These are phyloP conservation scores for Caenorhabditis angaria DNA, from an alignment of 2,888 invertebrate genomes.

Conservation along the genomic window DNA sequence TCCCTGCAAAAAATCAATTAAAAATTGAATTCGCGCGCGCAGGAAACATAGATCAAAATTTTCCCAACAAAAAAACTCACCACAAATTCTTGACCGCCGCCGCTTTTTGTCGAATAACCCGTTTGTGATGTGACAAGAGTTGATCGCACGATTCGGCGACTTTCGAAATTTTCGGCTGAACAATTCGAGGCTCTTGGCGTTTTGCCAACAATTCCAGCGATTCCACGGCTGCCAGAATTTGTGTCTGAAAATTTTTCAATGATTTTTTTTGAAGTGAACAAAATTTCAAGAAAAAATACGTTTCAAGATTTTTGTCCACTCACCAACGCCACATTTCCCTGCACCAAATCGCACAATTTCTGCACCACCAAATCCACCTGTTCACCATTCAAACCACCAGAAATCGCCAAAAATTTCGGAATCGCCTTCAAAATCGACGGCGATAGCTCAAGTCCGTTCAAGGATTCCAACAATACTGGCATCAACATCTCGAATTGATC, in stretches of 20 bases:
- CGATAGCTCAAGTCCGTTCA: background rate
- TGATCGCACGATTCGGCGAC: background rate
- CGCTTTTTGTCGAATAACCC: conserved; percentile 12
- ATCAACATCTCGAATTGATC: conserved; percentile 22
- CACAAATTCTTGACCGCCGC: conserved; percentile 8
- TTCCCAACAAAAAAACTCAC: background rate
- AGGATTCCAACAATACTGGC: background rate
- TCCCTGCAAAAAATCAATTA: background rate
- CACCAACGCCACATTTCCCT: background rate
- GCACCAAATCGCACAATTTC: background rate
- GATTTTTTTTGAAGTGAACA: background rate
- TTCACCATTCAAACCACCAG: background rate
- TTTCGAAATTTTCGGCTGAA: conserved; percentile 6
- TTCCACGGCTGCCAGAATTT: conserved; percentile 1
- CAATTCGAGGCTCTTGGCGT: background rate
- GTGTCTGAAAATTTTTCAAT: conserved; percentile 5
- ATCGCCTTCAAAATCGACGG: conserved; percentile 13
- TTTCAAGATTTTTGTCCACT: background rate
- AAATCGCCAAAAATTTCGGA: background rate
- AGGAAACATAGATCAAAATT: too few relatives aligned
- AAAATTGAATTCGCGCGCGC: too few relatives aligned
- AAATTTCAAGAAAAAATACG: background rate
- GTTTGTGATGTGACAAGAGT: conserved; percentile 4
- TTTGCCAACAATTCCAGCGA: background rate
- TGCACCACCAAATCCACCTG: background rate